Base-by-base conservation (phyloP, 2,113 vertebrate genomes). In the Myocastor coypus region DNA sequence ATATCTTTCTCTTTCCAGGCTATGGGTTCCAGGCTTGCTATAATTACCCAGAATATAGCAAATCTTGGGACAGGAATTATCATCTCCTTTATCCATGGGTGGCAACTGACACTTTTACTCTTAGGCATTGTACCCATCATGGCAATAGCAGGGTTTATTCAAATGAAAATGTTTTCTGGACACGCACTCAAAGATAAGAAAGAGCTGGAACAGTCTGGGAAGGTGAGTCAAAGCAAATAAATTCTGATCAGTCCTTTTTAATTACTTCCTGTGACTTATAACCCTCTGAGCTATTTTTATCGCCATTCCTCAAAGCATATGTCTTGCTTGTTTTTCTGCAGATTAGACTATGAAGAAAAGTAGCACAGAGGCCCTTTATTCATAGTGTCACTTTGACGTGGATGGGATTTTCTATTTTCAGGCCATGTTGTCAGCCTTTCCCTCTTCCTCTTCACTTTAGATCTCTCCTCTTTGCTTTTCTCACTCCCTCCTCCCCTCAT, bases 21-120 rank as follows among this genome's bases (percentile, higher is more conserved):
- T 28, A 99, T 98, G n/a, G 99, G 99, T 42, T 87, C 98, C 83
- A 99, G 99, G 83, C 83, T 99, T 97, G 99, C 99, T 69, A 89
- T 99, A 7, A 96, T 99, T 89, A 92, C 98, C n/a, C 99, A 99
- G 98, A 99, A 99, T 34, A 0, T 99, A 37, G 99, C 99, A 97
- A 99, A 99, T 98, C 97, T 99, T 96, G 99, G 99, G 64, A 99
- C 99, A 85, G 98, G 99, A 78, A 85, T 99, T 86, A 97, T 99
- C 86, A 99, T 99, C 95, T 98, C 99, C 19, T 98, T 99, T 0
- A 32, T 99, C 87, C 99, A 99, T 12, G 99, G 99, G 97, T 99
- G 99, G 99, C 99, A 99, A 87, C 97, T 99, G 93, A 99, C 99
- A 1, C 98, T 99, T 32, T 97, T 99, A 8, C 98, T 99, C 94